phyloP scores from a whole-genome alignment of 1,140 invertebrate species.

The Rhopalosiphum maidis region DNA sequence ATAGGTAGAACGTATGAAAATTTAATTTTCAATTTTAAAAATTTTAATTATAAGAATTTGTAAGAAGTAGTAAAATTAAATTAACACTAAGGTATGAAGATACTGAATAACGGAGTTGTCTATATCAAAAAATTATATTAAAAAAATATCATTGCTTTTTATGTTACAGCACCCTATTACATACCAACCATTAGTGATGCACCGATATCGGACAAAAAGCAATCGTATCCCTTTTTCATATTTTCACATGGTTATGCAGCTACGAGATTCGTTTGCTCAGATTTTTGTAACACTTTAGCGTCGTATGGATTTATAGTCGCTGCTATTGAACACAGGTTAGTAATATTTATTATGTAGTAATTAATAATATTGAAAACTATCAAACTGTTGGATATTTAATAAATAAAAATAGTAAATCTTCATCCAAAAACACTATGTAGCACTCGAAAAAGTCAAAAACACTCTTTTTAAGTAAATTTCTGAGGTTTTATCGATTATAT shows the following conservation, averaged over 20 bases:
- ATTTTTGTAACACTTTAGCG: slow-evolving; percentile 70
- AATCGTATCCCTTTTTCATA: slow-evolving; percentile 69
- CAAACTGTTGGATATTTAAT: background rate
- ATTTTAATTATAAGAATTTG: too few species aligned
- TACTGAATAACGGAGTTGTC: background rate
- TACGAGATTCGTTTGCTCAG: slow-evolving; percentile 69
- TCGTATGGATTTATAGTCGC: slow-evolving; percentile 73
- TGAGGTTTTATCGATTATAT: background rate
- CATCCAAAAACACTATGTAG: background rate
- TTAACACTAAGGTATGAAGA: background rate
- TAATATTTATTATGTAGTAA: background rate
- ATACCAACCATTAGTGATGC: slow-evolving; percentile 69
- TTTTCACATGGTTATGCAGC: slow-evolving; percentile 75
- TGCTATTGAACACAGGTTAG: slow-evolving; percentile 71
- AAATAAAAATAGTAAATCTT: background rate
- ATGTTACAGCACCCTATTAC: slow-evolving; percentile 58
- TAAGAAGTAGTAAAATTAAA: background rate
- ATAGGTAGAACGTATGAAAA: background rate
- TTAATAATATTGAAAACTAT: background rate
- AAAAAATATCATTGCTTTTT: background rate
- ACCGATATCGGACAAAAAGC: slow-evolving; percentile 61
- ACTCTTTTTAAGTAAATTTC: background rate
- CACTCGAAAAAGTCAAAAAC: background rate
- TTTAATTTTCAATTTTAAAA: too few species aligned
- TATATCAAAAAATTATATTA: background rate